phyloP scores from a whole-genome alignment of 2,113 vertebrate species.

The Gobio gobio region DNA sequence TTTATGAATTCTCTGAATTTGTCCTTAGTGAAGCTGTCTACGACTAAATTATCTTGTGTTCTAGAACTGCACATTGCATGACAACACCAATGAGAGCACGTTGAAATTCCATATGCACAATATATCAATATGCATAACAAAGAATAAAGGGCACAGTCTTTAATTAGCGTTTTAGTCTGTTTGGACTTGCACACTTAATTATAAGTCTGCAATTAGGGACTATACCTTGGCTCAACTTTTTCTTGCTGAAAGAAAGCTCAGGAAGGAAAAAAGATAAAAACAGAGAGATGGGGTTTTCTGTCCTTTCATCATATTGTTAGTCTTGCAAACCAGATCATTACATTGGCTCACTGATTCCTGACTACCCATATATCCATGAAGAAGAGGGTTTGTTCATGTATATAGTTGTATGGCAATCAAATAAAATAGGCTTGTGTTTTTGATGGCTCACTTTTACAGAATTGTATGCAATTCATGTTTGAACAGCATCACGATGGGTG shows the following conservation, averaged over 20 bases:
- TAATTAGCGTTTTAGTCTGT: conserved; percentile 38
- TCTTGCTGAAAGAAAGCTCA: conserved; percentile 44
- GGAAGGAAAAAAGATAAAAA: conserved; percentile 57
- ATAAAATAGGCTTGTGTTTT: neutral
- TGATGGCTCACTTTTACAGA: conserved; percentile 7
- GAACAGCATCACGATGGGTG: neutral
- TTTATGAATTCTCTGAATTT: neutral
- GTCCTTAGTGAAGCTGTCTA: neutral
- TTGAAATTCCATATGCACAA: conserved; percentile 3
- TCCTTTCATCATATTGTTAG: conserved; percentile 19
- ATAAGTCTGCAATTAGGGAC: conserved; percentile 28
- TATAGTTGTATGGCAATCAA: neutral
- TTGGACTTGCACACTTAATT: conserved; percentile 42
- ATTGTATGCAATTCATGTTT: neutral
- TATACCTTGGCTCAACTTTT: conserved; percentile 16
- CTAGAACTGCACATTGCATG: neutral
- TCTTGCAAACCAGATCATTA: neutral
- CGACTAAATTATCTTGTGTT: neutral
- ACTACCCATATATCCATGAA: neutral
- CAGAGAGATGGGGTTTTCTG: conserved; percentile 9
- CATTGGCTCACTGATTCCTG: conserved; percentile 15
- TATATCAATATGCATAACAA: conserved; percentile 21
- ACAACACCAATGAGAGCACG: neutral
- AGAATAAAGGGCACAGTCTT: conserved; percentile 23
- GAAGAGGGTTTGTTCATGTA: neutral